Evolutionary conservation across 2,888 invertebrate genomes (phyloP).

Genomic region (Siphonodentalium dalli): DNA sequence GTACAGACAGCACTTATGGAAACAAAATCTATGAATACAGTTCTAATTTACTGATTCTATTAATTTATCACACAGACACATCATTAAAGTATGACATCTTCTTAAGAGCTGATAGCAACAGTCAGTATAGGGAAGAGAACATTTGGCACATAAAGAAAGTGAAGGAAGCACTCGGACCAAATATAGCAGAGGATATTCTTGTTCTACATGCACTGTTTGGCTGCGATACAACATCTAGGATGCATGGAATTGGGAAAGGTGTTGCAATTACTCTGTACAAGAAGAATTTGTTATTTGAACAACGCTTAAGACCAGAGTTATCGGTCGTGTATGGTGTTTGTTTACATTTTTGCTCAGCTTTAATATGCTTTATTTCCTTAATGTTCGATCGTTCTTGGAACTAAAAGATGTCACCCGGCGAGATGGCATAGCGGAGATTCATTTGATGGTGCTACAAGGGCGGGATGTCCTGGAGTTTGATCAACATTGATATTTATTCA

Average conservation of each 20-base stretch:
- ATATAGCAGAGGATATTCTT: slow-evolving; percentile 2
- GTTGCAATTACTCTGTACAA: background rate
- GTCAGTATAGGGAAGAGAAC: background rate
- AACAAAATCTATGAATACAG: slow-evolving; percentile 14
- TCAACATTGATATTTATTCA: too few species aligned
- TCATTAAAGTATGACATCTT: slow-evolving; percentile 8
- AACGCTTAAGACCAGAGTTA: too few species aligned
- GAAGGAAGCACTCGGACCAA: slow-evolving; percentile 3
- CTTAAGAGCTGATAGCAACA: slow-evolving; percentile 10
- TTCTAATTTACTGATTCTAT: slow-evolving; percentile 27
- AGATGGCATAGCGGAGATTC: too few species aligned
- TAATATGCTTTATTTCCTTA: too few species aligned
- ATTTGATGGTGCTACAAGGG: too few species aligned
- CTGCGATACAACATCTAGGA: slow-evolving; percentile 21
- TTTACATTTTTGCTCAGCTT: too few species aligned
- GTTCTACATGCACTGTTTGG: slow-evolving; percentile 19
- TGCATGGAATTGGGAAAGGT: slow-evolving; percentile 11
- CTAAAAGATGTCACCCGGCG: too few species aligned
- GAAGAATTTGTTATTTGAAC: background rate
- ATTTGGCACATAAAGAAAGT: slow-evolving; percentile 19
- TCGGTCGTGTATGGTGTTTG: too few species aligned
- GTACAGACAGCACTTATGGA: slow-evolving; percentile 18
- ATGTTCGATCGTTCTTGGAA: too few species aligned
- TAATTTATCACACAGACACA: slow-evolving; percentile 19
- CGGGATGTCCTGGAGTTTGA: too few species aligned